A percentile compares a stretch with the other conserved stretches of the same genome.
Evolutionary conservation across 1,140 invertebrate genomes (phyloP).

Genomic region (Cheumatopsyche charites): DNA sequence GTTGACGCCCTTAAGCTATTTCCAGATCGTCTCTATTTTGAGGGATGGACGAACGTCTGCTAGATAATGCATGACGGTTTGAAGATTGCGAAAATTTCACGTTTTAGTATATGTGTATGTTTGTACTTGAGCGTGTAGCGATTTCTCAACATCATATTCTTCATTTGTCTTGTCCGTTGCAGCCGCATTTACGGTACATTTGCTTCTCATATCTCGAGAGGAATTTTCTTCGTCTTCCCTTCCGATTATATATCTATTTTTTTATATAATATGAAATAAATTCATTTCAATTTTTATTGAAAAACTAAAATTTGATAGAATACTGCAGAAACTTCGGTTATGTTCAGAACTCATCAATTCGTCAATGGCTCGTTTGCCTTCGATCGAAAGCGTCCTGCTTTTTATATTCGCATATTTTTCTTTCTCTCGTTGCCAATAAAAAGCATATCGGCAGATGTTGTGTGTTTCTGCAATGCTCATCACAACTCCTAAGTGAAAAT

Average conservation of each 20-base stretch:
- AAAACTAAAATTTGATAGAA: too few relatives aligned
- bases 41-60: neutral
- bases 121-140: neutral
- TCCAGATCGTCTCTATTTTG: constrained; percentile 32
- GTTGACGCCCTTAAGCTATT: constrained; percentile 22
- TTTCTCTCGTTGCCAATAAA: neutral
- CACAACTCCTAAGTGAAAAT: constrained; percentile 34
- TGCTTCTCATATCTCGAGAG: constrained; percentile 37
- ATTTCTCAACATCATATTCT: constrained; percentile 38
- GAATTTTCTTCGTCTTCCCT: constrained; percentile 25
- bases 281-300: too few relatives aligned
- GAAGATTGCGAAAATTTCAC: too few relatives aligned
- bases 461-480: constrained; percentile 1
- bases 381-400: too few relatives aligned
- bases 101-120: too few relatives aligned
- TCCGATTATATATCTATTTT: neutral
- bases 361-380: too few relatives aligned
- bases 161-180: constrained; percentile 48
- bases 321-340: too few relatives aligned
- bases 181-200: constrained; percentile 40
- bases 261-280: neutral
- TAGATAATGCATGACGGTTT: too few relatives aligned
- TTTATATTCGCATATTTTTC: too few relatives aligned
- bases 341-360: too few relatives aligned
- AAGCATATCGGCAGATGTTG: constrained; percentile 21